Conservation (phyloP, 1,140 invertebrate species). For the Drosophila ambigua region DNA sequence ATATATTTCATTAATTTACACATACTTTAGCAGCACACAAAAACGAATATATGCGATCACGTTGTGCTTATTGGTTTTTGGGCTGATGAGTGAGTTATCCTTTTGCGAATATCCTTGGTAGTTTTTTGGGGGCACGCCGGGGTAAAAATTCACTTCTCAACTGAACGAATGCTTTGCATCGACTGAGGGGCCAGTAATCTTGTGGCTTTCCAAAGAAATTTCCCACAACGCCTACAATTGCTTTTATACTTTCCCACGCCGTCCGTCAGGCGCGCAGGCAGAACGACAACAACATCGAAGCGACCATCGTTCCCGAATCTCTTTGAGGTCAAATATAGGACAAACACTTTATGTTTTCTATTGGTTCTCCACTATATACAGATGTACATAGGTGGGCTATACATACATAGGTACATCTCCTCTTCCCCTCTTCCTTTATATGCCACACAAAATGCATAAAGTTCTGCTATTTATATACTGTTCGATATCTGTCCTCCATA, state of each 20-base stretch:
- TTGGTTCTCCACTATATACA: neutral
- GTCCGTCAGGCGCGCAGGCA: slow-evolving; percentile 31
- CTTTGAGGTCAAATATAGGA: slow-evolving; percentile 79
- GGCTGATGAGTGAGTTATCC: slow-evolving; percentile 28
- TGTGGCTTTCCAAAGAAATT: slow-evolving; percentile 68
- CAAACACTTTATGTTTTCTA: slow-evolving; percentile 46
- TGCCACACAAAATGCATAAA: slow-evolving; percentile 26
- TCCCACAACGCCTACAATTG: slow-evolving; percentile 76
- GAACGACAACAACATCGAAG: slow-evolving; percentile 31
- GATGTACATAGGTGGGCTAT: neutral
- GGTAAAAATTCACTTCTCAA: slow-evolving; percentile 62
- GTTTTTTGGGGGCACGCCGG: slow-evolving; percentile 12
- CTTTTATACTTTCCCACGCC: slow-evolving; percentile 74
- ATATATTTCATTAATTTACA: slow-evolving; percentile 10
- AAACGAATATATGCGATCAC: neutral
- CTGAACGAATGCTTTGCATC: slow-evolving; percentile 60
- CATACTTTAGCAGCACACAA: slow-evolving; percentile 49
- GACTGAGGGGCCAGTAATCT: slow-evolving; percentile 64
- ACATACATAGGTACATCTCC: slow-evolving; percentile 19
- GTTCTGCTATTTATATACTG: slow-evolving; percentile 41
- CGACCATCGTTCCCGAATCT: slow-evolving; percentile 52
- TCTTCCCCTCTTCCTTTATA: slow-evolving; percentile 7
- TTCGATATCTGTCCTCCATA: slow-evolving; percentile 11
- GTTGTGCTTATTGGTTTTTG: neutral
- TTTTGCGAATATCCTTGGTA: slow-evolving; percentile 39